Conservation (phyloP, 2,888 invertebrate species). For the Drosophila mercatorum region DNA sequence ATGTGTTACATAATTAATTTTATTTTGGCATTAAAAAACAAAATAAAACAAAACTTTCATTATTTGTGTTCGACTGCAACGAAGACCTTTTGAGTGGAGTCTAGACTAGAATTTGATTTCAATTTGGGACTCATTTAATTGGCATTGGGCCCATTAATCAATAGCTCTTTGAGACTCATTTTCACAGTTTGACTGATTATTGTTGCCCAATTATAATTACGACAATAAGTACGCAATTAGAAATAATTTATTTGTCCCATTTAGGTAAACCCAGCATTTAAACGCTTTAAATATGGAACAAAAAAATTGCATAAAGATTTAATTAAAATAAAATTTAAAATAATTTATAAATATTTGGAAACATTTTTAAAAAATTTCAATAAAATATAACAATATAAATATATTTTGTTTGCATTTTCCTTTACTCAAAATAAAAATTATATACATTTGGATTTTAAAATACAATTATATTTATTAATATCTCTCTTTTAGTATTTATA, state of each 20-base stretch:
- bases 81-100: slow-evolving; percentile 14
- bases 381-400: too few species aligned
- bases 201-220: slow-evolving; percentile 23
- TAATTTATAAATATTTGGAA: background rate
- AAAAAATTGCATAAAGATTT: too few species aligned
- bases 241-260: slow-evolving; percentile 19
- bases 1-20: slow-evolving; percentile 46
- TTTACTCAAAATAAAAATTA: too few species aligned
- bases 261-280: background rate
- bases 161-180: slow-evolving; percentile 38
- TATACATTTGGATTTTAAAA: too few species aligned
- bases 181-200: slow-evolving; percentile 26
- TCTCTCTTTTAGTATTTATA: too few species aligned
- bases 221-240: slow-evolving; percentile 50
- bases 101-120: slow-evolving; percentile 20
- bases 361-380: too few species aligned
- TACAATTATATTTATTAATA: too few species aligned
- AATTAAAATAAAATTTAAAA: background rate
- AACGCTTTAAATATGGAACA: background rate
- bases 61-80: slow-evolving; percentile 19
- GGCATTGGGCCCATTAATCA: slow-evolving; percentile 61
- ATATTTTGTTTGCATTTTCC: too few species aligned
- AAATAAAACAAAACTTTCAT: slow-evolving; percentile 17
- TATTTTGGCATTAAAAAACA: slow-evolving; percentile 8
- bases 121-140: slow-evolving; percentile 56